These are phyloP conservation scores for Aproaerema taeniolella DNA, from an alignment of 2,888 invertebrate genomes.

Conservation along the genomic window DNA sequence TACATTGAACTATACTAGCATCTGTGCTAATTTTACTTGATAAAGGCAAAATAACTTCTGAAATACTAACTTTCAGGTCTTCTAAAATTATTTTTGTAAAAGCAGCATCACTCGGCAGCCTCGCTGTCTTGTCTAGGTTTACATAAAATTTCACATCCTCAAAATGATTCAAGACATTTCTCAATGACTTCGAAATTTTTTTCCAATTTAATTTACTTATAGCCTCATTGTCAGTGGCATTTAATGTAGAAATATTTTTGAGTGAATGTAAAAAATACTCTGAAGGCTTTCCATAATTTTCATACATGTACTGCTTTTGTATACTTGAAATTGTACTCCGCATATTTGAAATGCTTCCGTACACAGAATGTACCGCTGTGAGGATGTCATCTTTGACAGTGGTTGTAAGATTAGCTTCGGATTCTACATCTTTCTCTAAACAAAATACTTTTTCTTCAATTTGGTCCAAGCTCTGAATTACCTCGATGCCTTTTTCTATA, in stretches of 20 bases:
- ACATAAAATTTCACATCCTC: constrained; percentile 70
- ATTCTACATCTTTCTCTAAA: constrained; percentile 51
- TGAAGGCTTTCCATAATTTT: constrained; percentile 62
- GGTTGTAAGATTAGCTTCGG: constrained; percentile 29
- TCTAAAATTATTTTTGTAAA: constrained; percentile 60
- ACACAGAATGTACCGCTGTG: constrained; percentile 68
- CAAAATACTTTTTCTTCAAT: constrained; percentile 62
- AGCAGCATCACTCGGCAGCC: constrained; percentile 58
- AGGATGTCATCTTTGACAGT: constrained; percentile 52
- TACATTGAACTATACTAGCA: background rate
- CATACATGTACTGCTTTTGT: constrained; percentile 61
- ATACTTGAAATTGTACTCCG: constrained; percentile 67
- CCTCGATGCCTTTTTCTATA: constrained; percentile 59
- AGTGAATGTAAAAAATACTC: constrained; percentile 47
- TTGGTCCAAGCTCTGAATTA: constrained; percentile 52
- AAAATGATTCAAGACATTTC: constrained; percentile 60
- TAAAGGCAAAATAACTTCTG: constrained; percentile 29
- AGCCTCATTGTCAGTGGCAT: constrained; percentile 22
- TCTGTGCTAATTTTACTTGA: constrained; percentile 7
- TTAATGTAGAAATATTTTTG: constrained; percentile 40
- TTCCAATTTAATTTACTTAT: constrained; percentile 34
- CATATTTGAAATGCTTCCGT: constrained; percentile 71
- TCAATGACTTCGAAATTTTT: constrained; percentile 43
- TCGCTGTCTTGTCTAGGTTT: constrained; percentile 66
- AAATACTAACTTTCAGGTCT: constrained; percentile 42